Evolutionary conservation across 2,888 invertebrate species (phyloP), one percentile per base, ranked within the genome.

Genomic region (Conus canariensis): DNA sequence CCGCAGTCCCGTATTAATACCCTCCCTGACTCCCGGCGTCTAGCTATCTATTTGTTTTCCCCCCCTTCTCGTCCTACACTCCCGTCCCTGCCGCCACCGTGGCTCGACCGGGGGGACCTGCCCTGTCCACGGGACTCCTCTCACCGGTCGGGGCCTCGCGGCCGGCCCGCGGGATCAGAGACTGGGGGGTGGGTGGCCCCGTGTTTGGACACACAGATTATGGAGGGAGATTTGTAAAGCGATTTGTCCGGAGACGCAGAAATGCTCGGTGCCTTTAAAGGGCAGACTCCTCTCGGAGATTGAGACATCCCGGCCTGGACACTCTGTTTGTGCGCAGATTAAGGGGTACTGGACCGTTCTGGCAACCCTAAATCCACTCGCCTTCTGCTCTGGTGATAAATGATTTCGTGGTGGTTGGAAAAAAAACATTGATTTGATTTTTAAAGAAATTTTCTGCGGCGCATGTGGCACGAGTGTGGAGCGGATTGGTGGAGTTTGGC

Each of bases 141-240:
- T 45, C 45, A 64, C 64, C 64, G 3, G 16, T 64, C 64, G 64
- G 10, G 58, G 56, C n/a, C 82, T 30, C 77, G 30, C n/a, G 14
- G 58, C 1, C 19, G 10, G 19, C 30, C 12, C 16, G 25, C 30
- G 25, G 80, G 16, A 10, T 4, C 8, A 45, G 30, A 30, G 30
- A 14, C 16, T 10, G 64, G 4, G 59, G 59, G 59, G 83, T 56
- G 85, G 85, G 64, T 59, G 85, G 85, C 8, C 30, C 12, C 19
- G 6, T 70, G 87, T 87, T 70, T 70, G 74, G 70, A 56, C 70
- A 14, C 9, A 30, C 60, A 87, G 87, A 74, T 87, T 74, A 87
- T 16, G 70, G 74, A 64, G 19, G 9, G 56, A 30, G 87, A 87
- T 87, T 87, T 87, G 67, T 45, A 16, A 14, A 45, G 56, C 58